phyloP scores from a whole-genome alignment of 37 sponge, comb jelly and placozoan genomes.

The Diacarnus erythraeanus region DNA sequence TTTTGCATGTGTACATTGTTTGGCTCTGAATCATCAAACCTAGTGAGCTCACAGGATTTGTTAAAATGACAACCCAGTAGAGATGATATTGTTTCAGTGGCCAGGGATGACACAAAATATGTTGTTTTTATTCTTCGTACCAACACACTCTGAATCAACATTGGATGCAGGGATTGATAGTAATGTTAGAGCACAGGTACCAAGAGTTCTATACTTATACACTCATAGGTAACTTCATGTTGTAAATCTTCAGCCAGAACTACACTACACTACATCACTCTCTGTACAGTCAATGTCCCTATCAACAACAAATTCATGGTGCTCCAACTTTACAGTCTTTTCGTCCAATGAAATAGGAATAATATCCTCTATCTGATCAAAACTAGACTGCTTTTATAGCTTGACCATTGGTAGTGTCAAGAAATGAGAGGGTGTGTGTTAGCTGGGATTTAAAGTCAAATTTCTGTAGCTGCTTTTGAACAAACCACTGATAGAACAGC shows the following conservation, averaged over 20 bases:
- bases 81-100: constrained; percentile 50
- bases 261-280: constrained; percentile 4
- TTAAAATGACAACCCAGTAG: constrained; percentile 49
- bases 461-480: constrained; percentile 22
- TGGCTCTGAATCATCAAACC: constrained; percentile 11
- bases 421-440: constrained; percentile 8
- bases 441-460: constrained; percentile 32
- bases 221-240: constrained; percentile 43
- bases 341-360: constrained; percentile 5
- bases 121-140: constrained; percentile 34
- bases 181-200: constrained; percentile 19
- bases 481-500: constrained; percentile 31
- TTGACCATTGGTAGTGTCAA: constrained; percentile 14
- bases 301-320: constrained; percentile 28
- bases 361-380: constrained; percentile 13
- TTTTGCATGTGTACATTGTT: constrained; percentile 14
- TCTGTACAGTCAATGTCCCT: background rate
- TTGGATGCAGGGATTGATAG: constrained; percentile 40
- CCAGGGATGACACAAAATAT: background rate
- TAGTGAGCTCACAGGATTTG: constrained; percentile 35
- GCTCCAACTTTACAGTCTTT: constrained; percentile 1
- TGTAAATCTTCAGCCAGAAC: constrained; percentile 23
- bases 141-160: constrained; percentile 22
- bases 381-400: background rate
- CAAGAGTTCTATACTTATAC: constrained; percentile 29